phyloP scores from a whole-genome alignment of 2,797 vertebrate species.

The Gadopsis bispinosus region DNA sequence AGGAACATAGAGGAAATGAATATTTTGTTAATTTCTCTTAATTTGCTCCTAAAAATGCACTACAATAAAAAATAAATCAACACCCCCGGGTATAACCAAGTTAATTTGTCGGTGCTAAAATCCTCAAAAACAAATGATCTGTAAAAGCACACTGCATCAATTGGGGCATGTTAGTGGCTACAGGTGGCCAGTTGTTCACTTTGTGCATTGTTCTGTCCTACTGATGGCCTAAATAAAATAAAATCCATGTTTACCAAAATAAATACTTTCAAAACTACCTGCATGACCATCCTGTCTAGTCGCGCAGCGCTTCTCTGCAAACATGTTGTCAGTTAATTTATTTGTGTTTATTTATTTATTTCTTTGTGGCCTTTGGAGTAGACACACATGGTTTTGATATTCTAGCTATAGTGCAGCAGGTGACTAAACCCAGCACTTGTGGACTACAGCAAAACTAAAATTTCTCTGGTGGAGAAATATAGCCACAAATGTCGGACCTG shows the following conservation, averaged over 20 bases:
- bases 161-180: background rate
- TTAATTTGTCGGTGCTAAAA: background rate
- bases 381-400: background rate
- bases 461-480: background rate
- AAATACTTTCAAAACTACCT: background rate
- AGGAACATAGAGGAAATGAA: background rate
- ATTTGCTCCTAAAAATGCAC: background rate
- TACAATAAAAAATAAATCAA: too few relatives aligned
- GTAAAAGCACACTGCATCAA: background rate
- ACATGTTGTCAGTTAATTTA: background rate
- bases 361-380: background rate
- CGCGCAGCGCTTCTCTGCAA: background rate
- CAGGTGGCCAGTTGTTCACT: background rate
- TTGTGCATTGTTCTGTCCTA: background rate
- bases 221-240: background rate
- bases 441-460: background rate
- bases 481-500: background rate
- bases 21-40: background rate
- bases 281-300: too few relatives aligned
- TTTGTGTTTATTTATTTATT: too few relatives aligned
- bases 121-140: background rate
- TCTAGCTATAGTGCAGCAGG: background rate
- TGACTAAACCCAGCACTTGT: background rate
- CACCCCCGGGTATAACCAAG: too few relatives aligned
- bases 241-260: background rate